Base-by-base conservation (phyloP, 53 echinoderm and acorn worm genomes). In the Paracentrotus lividus region DNA sequence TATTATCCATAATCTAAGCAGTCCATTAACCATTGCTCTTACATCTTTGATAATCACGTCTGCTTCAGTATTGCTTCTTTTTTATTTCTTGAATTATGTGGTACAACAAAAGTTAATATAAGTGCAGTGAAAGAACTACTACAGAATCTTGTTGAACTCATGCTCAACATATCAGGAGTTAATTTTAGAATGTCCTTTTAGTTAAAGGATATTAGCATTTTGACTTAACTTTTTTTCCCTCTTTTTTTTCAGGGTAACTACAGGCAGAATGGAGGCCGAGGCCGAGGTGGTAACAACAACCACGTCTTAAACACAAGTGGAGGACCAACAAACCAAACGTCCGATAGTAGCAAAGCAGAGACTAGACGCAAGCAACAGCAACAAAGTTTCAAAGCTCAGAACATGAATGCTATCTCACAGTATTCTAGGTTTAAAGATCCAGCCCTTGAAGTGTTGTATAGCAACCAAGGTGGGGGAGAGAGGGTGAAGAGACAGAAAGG, bases 391-490 rank as follows among this genome's bases (percentile, higher is more conserved):
- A 90, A 88, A 23, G 93, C 90, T 14, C 95, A 96, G 93, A 97
- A 96, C 87, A 95, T 95, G 90, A 96, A 88, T 60, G 96, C 96
- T 33, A 94, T 94, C 16, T 84, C 94, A 60, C 93, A 95, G 34
- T 97, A 95, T 60, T 52, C 96, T 33, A 90, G 94, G 78, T 93
- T 95, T 26, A 94, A 91, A 58, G 97, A 97, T 40, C 90, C 95
- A 0, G 75, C 40, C 26, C 33, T 86, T 26, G 68, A 51, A 43
- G 91, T 59, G 14, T 20, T 36, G 81, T 92, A 59, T 55, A 92
- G 81, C 92, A 65, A 65, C 36, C 89, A 89, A 45, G 64, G 89
- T 40, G 86, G 44, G 49, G 75, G 23, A 53, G 85, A 43, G 33
- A 16, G 36, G 8, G 49, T 88, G 44, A 60, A 90, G 94, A 94